Percentiles rank a stretch among this genome's conserved stretches.
phyloP scores from a whole-genome alignment of 1,140 invertebrate species.

The Drosophila ogumai region DNA sequence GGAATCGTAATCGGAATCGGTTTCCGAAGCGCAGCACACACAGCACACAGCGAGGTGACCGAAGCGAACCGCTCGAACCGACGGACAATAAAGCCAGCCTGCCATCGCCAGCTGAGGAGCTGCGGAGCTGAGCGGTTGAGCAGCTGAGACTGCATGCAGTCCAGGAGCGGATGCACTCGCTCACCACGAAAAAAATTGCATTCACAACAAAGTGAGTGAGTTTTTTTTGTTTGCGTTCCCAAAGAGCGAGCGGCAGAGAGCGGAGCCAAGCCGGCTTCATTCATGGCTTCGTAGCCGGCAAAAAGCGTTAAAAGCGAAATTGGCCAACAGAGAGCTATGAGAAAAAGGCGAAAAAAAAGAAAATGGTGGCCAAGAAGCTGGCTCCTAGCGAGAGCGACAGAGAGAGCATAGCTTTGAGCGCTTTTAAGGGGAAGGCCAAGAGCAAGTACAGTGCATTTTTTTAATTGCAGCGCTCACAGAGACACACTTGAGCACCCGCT shows the following conservation, averaged over 20 bases:
- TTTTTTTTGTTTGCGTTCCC: conserved; percentile 1
- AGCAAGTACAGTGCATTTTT: conserved; percentile 69
- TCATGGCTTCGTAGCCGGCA: conserved; percentile 73
- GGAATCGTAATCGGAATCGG: conserved; percentile 29
- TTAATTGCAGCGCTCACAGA: conserved; percentile 68
- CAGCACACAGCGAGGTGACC: conserved; percentile 55
- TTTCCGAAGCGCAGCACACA: conserved; percentile 52
- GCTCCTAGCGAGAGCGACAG: conserved; percentile 27
- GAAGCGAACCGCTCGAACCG: conserved; percentile 81
- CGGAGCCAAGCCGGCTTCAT: conserved; percentile 73
- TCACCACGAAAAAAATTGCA: conserved; percentile 53
- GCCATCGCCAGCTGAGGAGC: conserved; percentile 61
- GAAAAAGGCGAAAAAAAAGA: conserved; percentile 54
- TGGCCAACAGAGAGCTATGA: conserved; percentile 61
- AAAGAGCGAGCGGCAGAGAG: conserved; percentile 33
- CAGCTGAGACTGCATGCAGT: conserved; percentile 33
- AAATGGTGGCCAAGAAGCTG: conserved; percentile 71
- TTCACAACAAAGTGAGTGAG: conserved; percentile 27
- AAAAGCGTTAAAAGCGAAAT: conserved; percentile 82
- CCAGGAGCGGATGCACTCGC: conserved; percentile 39
- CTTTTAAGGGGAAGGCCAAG: conserved; percentile 47
- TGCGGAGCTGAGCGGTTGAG: conserved; percentile 57
- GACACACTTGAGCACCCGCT: conserved; percentile 35
- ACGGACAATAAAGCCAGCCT: conserved; percentile 78
- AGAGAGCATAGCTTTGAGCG: conserved; percentile 35